Conservation (phyloP, 2,797 vertebrate species). For the Streptopelia turtur region DNA sequence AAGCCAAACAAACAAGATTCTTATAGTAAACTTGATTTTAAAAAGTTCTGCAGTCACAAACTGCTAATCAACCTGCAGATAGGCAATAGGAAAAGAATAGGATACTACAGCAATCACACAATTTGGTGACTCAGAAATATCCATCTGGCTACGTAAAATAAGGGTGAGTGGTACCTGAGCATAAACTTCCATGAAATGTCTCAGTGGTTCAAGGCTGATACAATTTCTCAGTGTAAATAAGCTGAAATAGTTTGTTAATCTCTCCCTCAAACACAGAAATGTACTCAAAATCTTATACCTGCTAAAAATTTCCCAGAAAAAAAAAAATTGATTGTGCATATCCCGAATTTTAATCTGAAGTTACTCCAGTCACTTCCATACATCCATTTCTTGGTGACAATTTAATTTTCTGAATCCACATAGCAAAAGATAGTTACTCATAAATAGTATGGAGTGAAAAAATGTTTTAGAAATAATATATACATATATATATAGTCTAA, state of each 20-base stretch:
- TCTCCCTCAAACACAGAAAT: not conserved
- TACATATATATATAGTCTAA: not conserved
- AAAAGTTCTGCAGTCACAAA: not conserved
- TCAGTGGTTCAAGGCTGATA: not conserved
- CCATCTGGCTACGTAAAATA: not conserved
- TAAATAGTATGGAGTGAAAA: not conserved
- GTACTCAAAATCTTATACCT: not conserved
- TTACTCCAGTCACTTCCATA: not conserved
- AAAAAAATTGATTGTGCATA: not conserved
- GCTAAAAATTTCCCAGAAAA: not conserved
- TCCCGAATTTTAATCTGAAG: not conserved
- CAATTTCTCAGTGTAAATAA: not conserved
- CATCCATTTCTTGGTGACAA: not conserved
- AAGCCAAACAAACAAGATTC: not conserved
- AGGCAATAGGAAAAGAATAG: not conserved
- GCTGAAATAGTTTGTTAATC: not conserved
- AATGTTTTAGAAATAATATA: not conserved
- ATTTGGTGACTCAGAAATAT: not conserved
- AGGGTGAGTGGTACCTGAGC: not conserved
- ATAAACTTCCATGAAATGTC: not conserved
- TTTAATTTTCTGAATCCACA: not conserved
- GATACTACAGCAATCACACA: not conserved
- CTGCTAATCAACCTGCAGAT: not conserved
- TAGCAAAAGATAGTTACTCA: not conserved
- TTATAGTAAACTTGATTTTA: not conserved